These are phyloP conservation scores for Aradus depressus DNA, from an alignment of 2,888 invertebrate genomes.

Conservation along the genomic window DNA sequence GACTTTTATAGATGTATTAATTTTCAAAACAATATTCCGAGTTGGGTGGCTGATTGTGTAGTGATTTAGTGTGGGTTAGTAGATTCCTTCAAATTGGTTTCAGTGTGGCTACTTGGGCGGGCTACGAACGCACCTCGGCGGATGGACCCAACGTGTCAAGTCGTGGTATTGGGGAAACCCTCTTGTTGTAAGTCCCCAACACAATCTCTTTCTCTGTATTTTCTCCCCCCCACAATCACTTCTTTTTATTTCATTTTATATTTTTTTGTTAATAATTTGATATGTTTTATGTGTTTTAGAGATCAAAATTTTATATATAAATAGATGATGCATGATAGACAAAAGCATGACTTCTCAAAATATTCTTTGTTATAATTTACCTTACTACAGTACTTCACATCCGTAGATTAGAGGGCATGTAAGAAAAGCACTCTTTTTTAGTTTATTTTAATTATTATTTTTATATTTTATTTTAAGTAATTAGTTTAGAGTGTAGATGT, in stretches of 20 bases:
- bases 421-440: constrained; percentile 24
- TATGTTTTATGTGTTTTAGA: constrained; percentile 8
- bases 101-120: constrained; percentile 88
- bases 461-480: no score
- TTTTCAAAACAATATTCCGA: constrained; percentile 14
- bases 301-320: constrained; percentile 5
- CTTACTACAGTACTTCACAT: constrained; percentile 29
- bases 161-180: constrained; percentile 96
- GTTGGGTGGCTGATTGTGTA: no score
- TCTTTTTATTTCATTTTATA: constrained; percentile 7
- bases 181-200: constrained; percentile 55
- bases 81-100: no score
- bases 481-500: constrained; percentile 23
- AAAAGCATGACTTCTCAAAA: constrained; percentile 3
- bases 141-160: constrained; percentile 93
- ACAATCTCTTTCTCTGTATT: no score
- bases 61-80: no score
- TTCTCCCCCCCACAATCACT: constrained; percentile 18
- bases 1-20: constrained; percentile 1
- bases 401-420: constrained; percentile 27
- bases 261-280: not conserved
- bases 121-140: constrained; percentile 88
- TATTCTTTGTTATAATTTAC: constrained; percentile 9
- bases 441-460: no score
- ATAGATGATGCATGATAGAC: constrained; percentile 27